phyloP scores from a whole-genome alignment of 1,140 invertebrate genomes.

The Meloidogyne hapla region DNA sequence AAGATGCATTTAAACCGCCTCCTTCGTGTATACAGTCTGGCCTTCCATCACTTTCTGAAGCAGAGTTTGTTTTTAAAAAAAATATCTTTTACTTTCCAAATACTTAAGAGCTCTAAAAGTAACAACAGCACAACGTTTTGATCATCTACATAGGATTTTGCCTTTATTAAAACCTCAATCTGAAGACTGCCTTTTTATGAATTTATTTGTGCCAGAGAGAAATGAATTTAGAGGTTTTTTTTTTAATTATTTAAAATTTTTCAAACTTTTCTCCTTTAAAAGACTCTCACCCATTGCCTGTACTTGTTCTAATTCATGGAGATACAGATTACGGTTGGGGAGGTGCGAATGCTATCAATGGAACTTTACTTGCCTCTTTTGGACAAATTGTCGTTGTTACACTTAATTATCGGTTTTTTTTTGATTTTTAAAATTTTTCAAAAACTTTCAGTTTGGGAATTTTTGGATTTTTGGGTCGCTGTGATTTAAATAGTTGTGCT shows the following conservation, averaged over 20 bases:
- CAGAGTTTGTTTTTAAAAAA: constrained; percentile 51
- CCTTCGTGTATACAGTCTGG: constrained; percentile 60
- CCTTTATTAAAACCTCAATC: constrained; percentile 84
- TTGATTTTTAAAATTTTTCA: constrained; percentile 6
- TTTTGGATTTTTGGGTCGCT: constrained; percentile 60
- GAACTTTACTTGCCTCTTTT: constrained; percentile 54
- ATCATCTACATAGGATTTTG: constrained; percentile 80
- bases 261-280: constrained; percentile 24
- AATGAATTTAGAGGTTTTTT: neutral
- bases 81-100: constrained; percentile 65
- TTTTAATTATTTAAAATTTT: constrained; percentile 19
- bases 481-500: constrained; percentile 58
- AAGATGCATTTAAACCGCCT: constrained; percentile 54
- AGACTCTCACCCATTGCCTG: constrained; percentile 30
- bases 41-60: constrained; percentile 55
- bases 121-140: constrained; percentile 81
- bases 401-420: constrained; percentile 61
- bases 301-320: constrained; percentile 61
- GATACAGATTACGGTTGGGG: constrained; percentile 60
- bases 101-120: constrained; percentile 74
- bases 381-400: constrained; percentile 63
- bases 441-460: constrained; percentile 14
- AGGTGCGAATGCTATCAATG: constrained; percentile 60
- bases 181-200: constrained; percentile 93
- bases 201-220: constrained; percentile 81